A percentile compares a stretch with the other conserved stretches of the same genome.
Conservation (phyloP, 2,113 vertebrate species). For the Hippocampus abdominalis region DNA sequence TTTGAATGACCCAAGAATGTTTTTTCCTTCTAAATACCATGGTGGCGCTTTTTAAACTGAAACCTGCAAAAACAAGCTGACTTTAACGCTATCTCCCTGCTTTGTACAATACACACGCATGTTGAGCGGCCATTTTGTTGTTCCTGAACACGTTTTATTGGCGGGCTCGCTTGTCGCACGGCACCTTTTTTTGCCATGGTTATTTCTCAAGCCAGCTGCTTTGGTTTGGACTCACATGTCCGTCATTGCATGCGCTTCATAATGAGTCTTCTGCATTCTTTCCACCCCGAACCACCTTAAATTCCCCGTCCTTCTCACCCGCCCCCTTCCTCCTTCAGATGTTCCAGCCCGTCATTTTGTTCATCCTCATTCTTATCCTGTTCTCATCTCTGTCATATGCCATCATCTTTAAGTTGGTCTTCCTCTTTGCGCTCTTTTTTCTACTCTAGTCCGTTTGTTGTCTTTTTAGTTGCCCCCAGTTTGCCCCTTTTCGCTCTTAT, state of each 20-base stretch:
- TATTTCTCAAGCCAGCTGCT: slow-evolving; percentile 70
- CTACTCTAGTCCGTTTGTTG: slow-evolving; percentile 75
- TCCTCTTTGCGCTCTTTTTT: slow-evolving; percentile 88
- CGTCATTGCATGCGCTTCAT: slow-evolving; percentile 94
- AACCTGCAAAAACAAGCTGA: background rate
- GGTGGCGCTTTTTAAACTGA: background rate
- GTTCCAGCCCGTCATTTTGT: slow-evolving; percentile 88
- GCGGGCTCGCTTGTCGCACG: slow-evolving; percentile 50
- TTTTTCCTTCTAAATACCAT: no score
- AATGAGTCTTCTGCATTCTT: slow-evolving; percentile 88
- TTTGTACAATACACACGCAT: background rate
- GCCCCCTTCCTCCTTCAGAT: slow-evolving; percentile 82
- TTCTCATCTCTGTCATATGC: slow-evolving; percentile 85
- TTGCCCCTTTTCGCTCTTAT: slow-evolving; percentile 26
- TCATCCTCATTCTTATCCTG: slow-evolving; percentile 85
- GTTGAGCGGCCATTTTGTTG: slow-evolving; percentile 73
- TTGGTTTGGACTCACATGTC: slow-evolving; percentile 86
- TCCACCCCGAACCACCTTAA: slow-evolving; percentile 36
- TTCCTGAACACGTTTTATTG: slow-evolving; percentile 48
- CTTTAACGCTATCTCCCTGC: background rate
- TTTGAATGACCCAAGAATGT: no score
- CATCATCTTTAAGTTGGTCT: slow-evolving; percentile 89
- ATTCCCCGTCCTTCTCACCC: slow-evolving; percentile 36
- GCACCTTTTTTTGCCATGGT: slow-evolving; percentile 61
- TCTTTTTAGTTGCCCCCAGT: slow-evolving; percentile 6